Evolutionary conservation across 2,888 invertebrate species (phyloP), one percentile per base, ranked within the genome.

Genomic region (Sminthurides aquaticus): DNA sequence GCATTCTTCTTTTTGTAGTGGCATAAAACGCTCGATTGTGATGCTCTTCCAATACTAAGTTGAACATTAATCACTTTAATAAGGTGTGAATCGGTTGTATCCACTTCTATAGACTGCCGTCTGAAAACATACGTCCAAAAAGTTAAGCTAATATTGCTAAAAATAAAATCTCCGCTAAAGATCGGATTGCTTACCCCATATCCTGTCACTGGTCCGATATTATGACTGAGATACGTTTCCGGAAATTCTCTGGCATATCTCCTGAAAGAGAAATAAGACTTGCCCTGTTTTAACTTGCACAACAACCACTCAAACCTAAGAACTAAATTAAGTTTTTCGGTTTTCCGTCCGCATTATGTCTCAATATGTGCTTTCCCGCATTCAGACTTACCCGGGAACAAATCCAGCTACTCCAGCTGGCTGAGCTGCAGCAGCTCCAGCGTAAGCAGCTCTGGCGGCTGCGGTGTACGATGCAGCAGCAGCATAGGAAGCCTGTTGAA

Each of bases 161-260:
- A 71, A 70, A 65, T 65, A 25, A 57, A 29, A 65, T 68, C 73
- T 49, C 71, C 62, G 60, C 75, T 69, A 20, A 75, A 72, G 59
- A n/a, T n/a, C n/a, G n/a, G n/a, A n/a, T n/a, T n/a, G 79, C 86
- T 87, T 85, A 96, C 95, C 86, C 94, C 95, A 81, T 96, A 96
- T 78, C 95, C 94, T 75, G 96, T 90, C 77, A 96, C 90, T 76
- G 96, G 96, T 78, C 96, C 96, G 79, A 96, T 94, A 77, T 93
- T 89, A 82, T 95, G 95, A 74, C 81, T 92, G 78, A 96, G 83
- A 82, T 94, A 95, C 67, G 94, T 93, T 81, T 96, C 95, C 76
- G 91, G 89, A 78, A 90, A 91, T 78, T 93, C 92, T 79, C 92
- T 86, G 76, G 91, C 91, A 79, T 92, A 92, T 75, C 90, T 90